phyloP scores from a whole-genome alignment of 1,140 invertebrate genomes.

The Zaprionus nigranus region DNA sequence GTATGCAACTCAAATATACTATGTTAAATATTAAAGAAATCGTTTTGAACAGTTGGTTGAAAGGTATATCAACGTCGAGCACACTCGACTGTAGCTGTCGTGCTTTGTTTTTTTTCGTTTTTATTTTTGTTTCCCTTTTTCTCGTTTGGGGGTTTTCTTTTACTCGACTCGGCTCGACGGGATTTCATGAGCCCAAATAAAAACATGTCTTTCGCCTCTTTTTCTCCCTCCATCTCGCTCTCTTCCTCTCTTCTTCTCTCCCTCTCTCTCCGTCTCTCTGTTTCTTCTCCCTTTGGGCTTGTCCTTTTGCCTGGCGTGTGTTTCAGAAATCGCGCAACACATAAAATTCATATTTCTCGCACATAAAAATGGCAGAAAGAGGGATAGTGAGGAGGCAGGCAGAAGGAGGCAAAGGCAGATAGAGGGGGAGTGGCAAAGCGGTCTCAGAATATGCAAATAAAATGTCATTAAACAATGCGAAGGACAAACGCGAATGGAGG shows the following conservation, averaged over 20 bases:
- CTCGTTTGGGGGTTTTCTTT: conserved; percentile 15
- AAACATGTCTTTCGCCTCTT: conserved; percentile 21
- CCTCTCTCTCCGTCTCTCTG: neutral
- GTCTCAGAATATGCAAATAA: conserved; percentile 71
- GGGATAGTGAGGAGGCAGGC: neutral
- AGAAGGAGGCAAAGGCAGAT: neutral
- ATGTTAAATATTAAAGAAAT: neutral
- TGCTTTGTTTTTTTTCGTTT: neutral
- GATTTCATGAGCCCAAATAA: conserved; percentile 40
- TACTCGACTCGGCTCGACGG: conserved; percentile 39
- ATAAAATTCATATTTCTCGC: conserved; percentile 64
- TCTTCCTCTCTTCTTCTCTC: neutral
- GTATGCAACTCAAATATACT: neutral
- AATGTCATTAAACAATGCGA: conserved; percentile 78
- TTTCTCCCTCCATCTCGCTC: neutral
- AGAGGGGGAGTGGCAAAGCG: neutral
- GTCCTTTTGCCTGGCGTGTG: conserved; percentile 47
- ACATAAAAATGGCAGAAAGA: conserved; percentile 41
- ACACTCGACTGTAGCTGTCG: too few species aligned
- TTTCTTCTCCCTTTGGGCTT: conserved; percentile 16
- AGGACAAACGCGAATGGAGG: conserved; percentile 54
- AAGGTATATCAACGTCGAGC: neutral
- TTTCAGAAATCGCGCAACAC: conserved; percentile 67
- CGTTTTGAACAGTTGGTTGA: too few species aligned
- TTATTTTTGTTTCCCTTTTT: conserved; percentile 14